Evolutionary conservation across 2,113 vertebrate genomes (phyloP), one percentile per base, ranked within the genome.

Genomic region (Cepphus grylle): DNA sequence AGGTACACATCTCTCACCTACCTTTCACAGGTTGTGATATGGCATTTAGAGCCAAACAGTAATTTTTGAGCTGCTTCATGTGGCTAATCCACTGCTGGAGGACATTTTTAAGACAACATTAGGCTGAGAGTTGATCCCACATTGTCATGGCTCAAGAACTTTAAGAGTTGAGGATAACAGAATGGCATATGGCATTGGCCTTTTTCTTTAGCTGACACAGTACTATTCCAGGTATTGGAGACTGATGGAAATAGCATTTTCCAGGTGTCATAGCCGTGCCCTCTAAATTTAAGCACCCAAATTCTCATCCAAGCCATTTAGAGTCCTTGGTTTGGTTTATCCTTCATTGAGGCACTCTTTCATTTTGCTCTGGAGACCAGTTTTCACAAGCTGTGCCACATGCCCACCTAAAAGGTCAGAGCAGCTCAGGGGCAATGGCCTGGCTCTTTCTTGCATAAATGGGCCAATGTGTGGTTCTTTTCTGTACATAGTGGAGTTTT

Each of bases 131-230:
- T 22, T 85, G 73, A 47, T 89, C 70, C 52, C 70, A 58, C 25
- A 26, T 45, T 79, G 66, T 79, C 73, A 38, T 52, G 52, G 19
- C 18, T 85, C 40, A 61, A 81, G 62, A 85, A 42, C 18, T 11
- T 77, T 25, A 69, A 42, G 42, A 91, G 59, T 1, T 22, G 8
- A 59, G 38, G 21, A 11, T 73, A 78, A 73, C n/a, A 49, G 92
- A 96, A 93, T 56, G 70, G 83, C 62, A 67, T 62, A 22, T 62
- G 83, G 85, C 90, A 93, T 80, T 94, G 74, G 63, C 88, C 80
- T 92, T 91, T 96, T 88, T 87, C 21, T 82, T 66, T n/a, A 65
- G 27, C 42, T 47, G 2, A 43, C 16, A 16, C 36, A n/a, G 11
- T 5, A 3, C 15, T 43, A 8, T 67, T 80, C 27, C 45, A 63